Conservation (phyloP, 2,113 vertebrate genomes). For the Hemichromis elongatus region DNA sequence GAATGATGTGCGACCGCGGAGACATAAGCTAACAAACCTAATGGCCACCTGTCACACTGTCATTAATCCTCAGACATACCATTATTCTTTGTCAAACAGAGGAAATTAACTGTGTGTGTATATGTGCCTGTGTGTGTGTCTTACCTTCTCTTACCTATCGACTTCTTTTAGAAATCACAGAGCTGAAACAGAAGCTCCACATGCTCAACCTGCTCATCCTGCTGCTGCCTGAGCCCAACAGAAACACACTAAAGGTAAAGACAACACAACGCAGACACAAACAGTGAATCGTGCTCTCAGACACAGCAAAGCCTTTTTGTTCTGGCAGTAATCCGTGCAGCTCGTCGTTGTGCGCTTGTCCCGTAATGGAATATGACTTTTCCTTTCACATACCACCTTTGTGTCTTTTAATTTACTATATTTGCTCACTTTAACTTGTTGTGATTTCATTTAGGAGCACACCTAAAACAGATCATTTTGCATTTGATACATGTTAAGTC, state of each 20-base stretch:
- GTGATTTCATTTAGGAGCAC: rapidly evolving
- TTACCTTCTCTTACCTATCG: no score
- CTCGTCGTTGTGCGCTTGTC: neutral
- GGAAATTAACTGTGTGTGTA: constrained; percentile 53
- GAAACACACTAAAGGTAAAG: constrained; percentile 86
- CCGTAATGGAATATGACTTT: neutral
- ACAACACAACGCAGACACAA: neutral
- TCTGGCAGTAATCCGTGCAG: neutral
- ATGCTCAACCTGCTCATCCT: constrained; percentile 86
- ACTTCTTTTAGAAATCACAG: constrained; percentile 76
- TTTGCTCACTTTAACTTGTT: neutral
- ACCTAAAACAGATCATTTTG: neutral
- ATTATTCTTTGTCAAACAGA: constrained; percentile 50
- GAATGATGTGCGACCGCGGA: constrained; percentile 29
- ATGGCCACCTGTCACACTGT: constrained; percentile 54
- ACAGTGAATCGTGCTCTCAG: neutral
- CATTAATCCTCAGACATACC: constrained; percentile 55
- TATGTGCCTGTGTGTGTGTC: constrained; percentile 1
- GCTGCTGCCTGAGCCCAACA: constrained; percentile 85
- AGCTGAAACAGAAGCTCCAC: constrained; percentile 85
- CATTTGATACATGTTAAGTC: neutral
- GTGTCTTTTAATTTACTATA: neutral
- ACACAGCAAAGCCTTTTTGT: neutral
- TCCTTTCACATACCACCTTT: neutral
- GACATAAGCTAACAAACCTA: constrained; percentile 58